Base-by-base conservation (phyloP, 2,888 invertebrate species). In the Campaea margaritaria region DNA sequence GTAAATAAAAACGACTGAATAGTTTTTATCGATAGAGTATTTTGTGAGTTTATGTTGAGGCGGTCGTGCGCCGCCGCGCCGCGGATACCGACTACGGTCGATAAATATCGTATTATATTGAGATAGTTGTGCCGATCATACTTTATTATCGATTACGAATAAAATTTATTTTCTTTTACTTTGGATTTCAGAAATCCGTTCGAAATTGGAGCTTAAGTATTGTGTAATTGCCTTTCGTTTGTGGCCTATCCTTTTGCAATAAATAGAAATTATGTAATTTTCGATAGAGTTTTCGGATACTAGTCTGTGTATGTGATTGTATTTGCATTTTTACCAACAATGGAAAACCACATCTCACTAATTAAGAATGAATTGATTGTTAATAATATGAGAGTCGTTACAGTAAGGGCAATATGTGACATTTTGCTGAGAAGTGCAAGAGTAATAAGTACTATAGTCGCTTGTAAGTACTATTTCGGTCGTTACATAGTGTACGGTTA, bases 1-100 rank as follows among this genome's bases (percentile, higher is more conserved):
- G 88, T 91, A 91, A 90, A 89, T 85, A 85, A 91, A 91, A 91
- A 91, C 89, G 92, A 92, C 92, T 92, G 92, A 92, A 88, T 92
- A 92, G 91, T 91, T 90, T 86, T 90, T 89, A 91, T 90, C 88
- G 83, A 90, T 86, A 91, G 90, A 86, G 85, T 91, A 89, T 69
- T 88, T 88, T 87, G 88, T 87, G 90, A 89, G 85, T 89, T 87
- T 86, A 85, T 85, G 85, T 85, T 81, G 83, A 72, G 79, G 84
- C 82, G 85, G 79, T 67, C 70, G 64, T 70, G 72, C 75, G 79
- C 77, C 80, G 78, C 79, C 80, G 3, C 21, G 78, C 79, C 80
- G n/a, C n/a, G 74, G 65, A 68, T 83, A 86, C 87, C 87, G 83
- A 76, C 78, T 76, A 78, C 83, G 88, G 91, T 89, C 90, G 78